These are phyloP conservation scores for Tenthredo distinguenda DNA, from an alignment of 2,888 invertebrate genomes.

Conservation along the genomic window DNA sequence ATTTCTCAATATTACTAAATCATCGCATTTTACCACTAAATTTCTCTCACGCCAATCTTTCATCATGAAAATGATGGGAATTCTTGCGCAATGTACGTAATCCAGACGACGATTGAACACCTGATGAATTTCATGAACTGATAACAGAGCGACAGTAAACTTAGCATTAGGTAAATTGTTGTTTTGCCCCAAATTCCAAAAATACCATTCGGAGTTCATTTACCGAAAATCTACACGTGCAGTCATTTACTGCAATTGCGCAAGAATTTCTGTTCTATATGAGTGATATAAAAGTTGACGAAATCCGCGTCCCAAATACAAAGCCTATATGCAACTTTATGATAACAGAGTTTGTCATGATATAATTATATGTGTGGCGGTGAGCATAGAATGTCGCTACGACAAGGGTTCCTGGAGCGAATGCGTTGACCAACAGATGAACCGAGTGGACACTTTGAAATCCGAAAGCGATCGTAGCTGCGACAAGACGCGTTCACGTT, in stretches of 20 bases:
- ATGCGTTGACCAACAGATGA: conserved; percentile 91
- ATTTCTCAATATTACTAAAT: conserved; percentile 32
- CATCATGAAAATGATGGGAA: neutral
- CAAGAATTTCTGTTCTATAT: neutral
- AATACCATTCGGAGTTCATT: neutral
- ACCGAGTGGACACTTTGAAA: conserved; percentile 90
- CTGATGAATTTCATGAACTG: neutral
- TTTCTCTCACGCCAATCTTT: neutral
- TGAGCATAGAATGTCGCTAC: conserved; percentile 88
- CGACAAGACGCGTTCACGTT: conserved; percentile 89
- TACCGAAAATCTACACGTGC: neutral
- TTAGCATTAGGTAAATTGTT: neutral
- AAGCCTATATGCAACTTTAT: conserved; percentile 29
- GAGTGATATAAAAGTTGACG: conserved; percentile 25
- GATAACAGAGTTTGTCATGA: conserved; percentile 59
- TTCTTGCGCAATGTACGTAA: neutral
- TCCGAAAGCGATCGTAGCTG: conserved; percentile 90
- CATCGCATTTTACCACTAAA: neutral
- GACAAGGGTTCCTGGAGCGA: conserved; percentile 94
- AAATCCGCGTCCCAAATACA: conserved; percentile 18
- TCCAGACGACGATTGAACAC: neutral
- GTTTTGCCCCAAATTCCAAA: neutral
- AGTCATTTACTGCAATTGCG: neutral
- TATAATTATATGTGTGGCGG: conserved; percentile 64
- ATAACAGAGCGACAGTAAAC: neutral